These are phyloP conservation scores for Platycercus adscitus DNA, from an alignment of 2,113 vertebrate genomes.

Conservation along the genomic window DNA sequence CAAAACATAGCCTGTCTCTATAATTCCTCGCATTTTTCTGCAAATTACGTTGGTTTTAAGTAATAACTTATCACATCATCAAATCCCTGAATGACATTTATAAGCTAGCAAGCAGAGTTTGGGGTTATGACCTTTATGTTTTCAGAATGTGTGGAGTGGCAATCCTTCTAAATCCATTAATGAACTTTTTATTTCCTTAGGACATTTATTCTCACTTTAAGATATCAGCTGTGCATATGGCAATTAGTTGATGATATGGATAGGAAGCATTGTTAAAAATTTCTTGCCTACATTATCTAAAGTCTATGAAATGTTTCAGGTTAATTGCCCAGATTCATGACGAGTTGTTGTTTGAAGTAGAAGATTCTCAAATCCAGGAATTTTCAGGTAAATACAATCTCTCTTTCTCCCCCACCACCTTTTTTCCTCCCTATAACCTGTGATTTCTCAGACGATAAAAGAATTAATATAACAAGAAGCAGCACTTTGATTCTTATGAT, in stretches of 20 bases:
- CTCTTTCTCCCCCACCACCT: neutral
- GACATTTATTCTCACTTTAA: neutral
- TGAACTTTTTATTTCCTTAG: neutral
- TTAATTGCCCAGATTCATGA: conserved; percentile 93
- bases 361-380: conserved; percentile 82
- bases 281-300: neutral
- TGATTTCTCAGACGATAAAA: neutral
- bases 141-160: neutral
- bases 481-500: neutral
- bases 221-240: neutral
- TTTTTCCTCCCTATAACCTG: neutral
- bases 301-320: conserved; percentile 65
- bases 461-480: neutral
- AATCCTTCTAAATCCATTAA: neutral
- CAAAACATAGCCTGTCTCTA: neutral
- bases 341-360: conserved; percentile 91
- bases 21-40: neutral
- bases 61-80: neutral
- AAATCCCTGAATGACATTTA: neutral
- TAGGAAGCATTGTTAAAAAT: neutral
- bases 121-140: neutral
- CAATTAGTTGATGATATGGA: neutral
- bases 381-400: conserved; percentile 81
- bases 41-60: neutral
- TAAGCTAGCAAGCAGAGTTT: neutral